Evolutionary conservation across 2,113 vertebrate species (phyloP).

Genomic region (Astatotilapia flaviijosephi): DNA sequence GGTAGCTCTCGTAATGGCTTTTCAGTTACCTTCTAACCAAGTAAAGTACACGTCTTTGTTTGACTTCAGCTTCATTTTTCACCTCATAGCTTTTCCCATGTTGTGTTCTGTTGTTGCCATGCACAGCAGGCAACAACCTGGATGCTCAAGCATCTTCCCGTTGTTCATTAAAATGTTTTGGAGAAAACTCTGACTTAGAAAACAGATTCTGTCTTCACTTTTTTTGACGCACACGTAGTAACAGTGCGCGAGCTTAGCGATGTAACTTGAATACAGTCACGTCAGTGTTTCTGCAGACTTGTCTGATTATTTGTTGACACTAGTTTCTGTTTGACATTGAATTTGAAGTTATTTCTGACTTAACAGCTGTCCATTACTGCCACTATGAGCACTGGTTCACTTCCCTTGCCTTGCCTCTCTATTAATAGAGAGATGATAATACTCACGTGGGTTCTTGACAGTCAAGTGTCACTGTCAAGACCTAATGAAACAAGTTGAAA

Average conservation of each 20-base stretch:
- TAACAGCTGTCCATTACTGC: neutral
- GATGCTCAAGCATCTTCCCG: neutral
- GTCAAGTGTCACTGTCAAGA: neutral
- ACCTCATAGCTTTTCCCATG: constrained; percentile 8
- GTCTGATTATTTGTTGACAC: neutral
- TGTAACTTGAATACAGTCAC: neutral
- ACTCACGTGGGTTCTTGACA: neutral
- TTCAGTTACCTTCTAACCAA: constrained; percentile 27
- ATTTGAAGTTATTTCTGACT: neutral
- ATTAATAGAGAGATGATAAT: neutral
- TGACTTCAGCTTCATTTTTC: constrained; percentile 28
- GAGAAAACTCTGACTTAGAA: neutral
- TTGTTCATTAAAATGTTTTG: neutral
- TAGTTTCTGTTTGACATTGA: neutral
- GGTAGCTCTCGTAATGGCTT: constrained; percentile 31
- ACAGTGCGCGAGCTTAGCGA: neutral
- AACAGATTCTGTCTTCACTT: neutral
- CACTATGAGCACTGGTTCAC: neutral
- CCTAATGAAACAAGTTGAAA: neutral
- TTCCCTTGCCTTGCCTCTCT: neutral
- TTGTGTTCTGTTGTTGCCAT: neutral
- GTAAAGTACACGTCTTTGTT: constrained; percentile 26
- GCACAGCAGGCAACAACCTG: neutral
- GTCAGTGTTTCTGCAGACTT: neutral
- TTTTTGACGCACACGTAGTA: neutral